Evolutionary conservation across 2,113 vertebrate genomes (phyloP).

Genomic region (Mustela lutreola): DNA sequence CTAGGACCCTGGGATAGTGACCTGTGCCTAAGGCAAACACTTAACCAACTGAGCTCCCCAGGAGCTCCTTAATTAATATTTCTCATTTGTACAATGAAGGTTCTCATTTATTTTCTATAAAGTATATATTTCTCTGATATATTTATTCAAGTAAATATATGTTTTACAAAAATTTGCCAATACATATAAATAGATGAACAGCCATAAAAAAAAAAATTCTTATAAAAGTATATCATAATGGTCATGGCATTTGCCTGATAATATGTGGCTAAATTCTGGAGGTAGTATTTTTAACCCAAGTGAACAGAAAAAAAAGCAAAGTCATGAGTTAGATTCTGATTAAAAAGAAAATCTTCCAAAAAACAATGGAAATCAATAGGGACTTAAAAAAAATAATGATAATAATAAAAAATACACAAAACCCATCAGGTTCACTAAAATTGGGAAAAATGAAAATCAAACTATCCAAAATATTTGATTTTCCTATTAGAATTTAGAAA

Average conservation of each 20-base stretch:
- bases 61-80: not conserved
- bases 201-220: not conserved
- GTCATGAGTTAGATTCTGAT: not conserved
- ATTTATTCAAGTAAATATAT: not conserved
- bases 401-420: not conserved
- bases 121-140: not conserved
- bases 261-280: not conserved
- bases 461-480: not conserved
- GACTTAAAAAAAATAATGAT: not conserved
- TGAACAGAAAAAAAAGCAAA: not conserved
- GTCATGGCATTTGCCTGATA: not conserved
- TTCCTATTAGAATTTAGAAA: conserved; percentile 46
- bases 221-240: not conserved
- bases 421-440: not conserved
- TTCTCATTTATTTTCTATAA: not conserved
- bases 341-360: not conserved
- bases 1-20: not conserved
- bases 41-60: not conserved
- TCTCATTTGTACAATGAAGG: not conserved
- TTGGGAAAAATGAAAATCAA: conserved; percentile 18
- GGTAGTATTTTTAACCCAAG: not conserved
- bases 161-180: not conserved
- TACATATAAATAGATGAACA: not conserved
- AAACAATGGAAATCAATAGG: not conserved
- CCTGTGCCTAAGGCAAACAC: not conserved